Evolutionary conservation across 1,140 invertebrate genomes (phyloP).

Genomic region (Sarcophaga peregrina): DNA sequence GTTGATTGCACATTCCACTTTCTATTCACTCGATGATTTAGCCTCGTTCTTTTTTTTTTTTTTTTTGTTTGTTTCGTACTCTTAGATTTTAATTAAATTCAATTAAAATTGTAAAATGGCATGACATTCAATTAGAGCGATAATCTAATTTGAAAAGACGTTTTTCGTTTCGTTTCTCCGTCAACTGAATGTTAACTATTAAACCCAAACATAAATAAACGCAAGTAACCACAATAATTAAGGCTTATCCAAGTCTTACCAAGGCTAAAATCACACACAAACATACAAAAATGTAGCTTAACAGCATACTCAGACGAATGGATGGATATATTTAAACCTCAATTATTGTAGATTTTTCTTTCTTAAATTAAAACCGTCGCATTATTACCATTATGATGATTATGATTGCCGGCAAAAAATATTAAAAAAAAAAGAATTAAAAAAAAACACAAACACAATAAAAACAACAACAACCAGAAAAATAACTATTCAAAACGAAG

Average conservation of each 20-base stretch:
- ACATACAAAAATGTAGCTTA: background rate
- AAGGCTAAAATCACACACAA: background rate
- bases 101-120: background rate
- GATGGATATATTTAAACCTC: background rate
- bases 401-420: background rate
- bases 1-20: too few species aligned
- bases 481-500: background rate
- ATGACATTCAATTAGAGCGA: background rate
- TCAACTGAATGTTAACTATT: background rate
- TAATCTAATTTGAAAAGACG: background rate
- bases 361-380: slow-evolving; percentile 14
- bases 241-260: background rate
- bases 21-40: too few species aligned
- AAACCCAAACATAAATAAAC: background rate
- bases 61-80: too few species aligned
- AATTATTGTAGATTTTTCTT: background rate
- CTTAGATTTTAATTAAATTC: background rate
- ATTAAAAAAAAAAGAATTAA: too few species aligned
- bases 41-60: too few species aligned
- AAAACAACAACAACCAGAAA: background rate
- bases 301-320: background rate
- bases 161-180: background rate
- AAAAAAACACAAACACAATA: too few species aligned
- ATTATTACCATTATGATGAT: background rate
- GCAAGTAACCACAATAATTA: background rate